Conservation (phyloP, 1,140 invertebrate species). For the Elysia chlorotica region DNA sequence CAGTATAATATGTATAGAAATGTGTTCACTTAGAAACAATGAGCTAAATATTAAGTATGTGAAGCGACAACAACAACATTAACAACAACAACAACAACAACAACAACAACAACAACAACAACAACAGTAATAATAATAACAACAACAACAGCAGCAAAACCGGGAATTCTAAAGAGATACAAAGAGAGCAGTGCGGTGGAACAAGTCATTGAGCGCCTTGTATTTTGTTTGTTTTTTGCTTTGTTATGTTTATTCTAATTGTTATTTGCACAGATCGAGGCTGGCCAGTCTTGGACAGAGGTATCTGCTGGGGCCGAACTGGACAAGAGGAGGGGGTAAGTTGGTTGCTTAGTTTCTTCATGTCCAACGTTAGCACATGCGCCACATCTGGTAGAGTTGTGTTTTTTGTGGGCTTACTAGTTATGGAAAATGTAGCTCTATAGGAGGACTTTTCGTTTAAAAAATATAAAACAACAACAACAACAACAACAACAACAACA, state of each 20-base stretch:
- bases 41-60: too few relatives aligned
- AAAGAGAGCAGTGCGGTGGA: not conserved
- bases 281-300: slow-evolving; percentile 74
- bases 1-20: not conserved
- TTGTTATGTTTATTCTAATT: not conserved
- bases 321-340: slow-evolving; percentile 75
- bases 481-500: too few relatives aligned
- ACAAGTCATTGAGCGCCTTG: not conserved
- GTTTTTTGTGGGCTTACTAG: not conserved
- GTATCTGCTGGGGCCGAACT: slow-evolving; percentile 81
- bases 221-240: not conserved
- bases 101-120: too few relatives aligned
- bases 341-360: too few relatives aligned
- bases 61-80: too few relatives aligned
- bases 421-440: not conserved
- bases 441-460: not conserved
- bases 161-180: not conserved
- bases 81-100: too few relatives aligned
- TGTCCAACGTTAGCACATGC: too few relatives aligned
- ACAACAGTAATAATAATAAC: too few relatives aligned
- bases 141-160: not conserved
- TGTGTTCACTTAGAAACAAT: too few relatives aligned
- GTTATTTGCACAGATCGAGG: slow-evolving; percentile 61
- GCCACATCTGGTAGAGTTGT: too few relatives aligned
- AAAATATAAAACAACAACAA: not conserved